A percentile compares a stretch with the other conserved stretches of the same genome.
Conservation (phyloP, 2,113 vertebrate species). For the Corythornis cristatus region DNA sequence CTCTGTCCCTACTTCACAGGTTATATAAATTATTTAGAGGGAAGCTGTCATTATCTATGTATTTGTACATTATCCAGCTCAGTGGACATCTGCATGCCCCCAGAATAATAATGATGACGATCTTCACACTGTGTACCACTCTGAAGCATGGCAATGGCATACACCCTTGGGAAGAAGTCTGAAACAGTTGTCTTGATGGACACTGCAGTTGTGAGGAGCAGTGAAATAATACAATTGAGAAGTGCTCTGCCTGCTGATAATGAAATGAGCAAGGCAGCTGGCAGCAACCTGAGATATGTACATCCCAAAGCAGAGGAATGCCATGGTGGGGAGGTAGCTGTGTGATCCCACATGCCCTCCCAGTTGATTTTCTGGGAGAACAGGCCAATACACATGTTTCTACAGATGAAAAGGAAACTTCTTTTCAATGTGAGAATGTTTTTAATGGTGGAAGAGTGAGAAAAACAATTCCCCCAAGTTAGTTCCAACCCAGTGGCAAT, state of each 20-base stretch:
- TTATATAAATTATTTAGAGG: neutral
- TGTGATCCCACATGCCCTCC: neutral
- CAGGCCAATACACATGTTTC: neutral
- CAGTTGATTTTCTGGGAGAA: neutral
- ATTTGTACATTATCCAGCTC: neutral
- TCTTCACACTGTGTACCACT: neutral
- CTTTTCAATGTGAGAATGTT: neutral
- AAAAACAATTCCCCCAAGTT: neutral
- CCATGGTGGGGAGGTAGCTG: neutral
- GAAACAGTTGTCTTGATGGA: neutral
- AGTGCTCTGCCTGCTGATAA: neutral
- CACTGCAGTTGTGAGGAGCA: neutral
- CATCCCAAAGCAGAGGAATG: neutral
- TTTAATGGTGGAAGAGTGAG: neutral
- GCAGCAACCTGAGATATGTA: neutral
- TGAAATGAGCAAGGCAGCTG: neutral
- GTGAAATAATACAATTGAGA: neutral
- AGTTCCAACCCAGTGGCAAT: neutral
- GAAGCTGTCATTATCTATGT: neutral
- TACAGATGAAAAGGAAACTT: neutral
- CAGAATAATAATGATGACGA: neutral
- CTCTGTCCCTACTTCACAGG: neutral
- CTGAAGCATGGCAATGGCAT: neutral
- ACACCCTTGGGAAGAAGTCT: neutral
- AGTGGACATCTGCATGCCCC: neutral